Evolutionary conservation across 23 tunicate species (phyloP), one percentile per base, ranked within the genome.

Genomic region (Halocynthia aurantium): DNA sequence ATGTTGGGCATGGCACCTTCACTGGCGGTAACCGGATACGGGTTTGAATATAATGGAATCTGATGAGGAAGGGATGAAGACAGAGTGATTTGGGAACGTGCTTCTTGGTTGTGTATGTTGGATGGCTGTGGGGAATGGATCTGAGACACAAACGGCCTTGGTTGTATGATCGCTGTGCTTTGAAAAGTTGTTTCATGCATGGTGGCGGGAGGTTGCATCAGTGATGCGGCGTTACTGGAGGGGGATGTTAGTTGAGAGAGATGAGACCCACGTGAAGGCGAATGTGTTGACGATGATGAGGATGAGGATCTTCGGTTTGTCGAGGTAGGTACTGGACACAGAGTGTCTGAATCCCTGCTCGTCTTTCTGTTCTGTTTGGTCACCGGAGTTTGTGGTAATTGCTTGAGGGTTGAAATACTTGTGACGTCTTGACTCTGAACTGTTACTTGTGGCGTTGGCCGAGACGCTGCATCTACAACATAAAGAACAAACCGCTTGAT

Each of bases 201-300:
- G 9, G 19, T 15, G 5, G 70, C 19, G 19, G 19, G 13, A 65
- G 22, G 22, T 15, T 65, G 70, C 22, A 49, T 9, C 22, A 65
- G 70, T 20, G 31, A 65, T 20, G 70, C 15, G 5, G 70, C 10
- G 70, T 65, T 65, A 65, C 19, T 65, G 70, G 15, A 65, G 31
- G 19, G 70, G 19, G 70, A 15, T 65, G 19, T 65, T 65, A 65
- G 70, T 65, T 65, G 70, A 8, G 70, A 10, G 17, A 58, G 17
- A 9, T 15, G n/a, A 10, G n/a, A 10, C 15, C 70, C 70, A 65
- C 70, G 70, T 10, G 70, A 9, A 15, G 70, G 70, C 31, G 70
- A 65, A 15, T 40, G 70, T 20, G 19, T 49, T 20, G 70, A 20
- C 70, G 70, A 65, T 65, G 70, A 65, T 15, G 70, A 65, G 10